Base-by-base conservation (phyloP, 2,888 invertebrate species). In the Meliscaeva auricollis region DNA sequence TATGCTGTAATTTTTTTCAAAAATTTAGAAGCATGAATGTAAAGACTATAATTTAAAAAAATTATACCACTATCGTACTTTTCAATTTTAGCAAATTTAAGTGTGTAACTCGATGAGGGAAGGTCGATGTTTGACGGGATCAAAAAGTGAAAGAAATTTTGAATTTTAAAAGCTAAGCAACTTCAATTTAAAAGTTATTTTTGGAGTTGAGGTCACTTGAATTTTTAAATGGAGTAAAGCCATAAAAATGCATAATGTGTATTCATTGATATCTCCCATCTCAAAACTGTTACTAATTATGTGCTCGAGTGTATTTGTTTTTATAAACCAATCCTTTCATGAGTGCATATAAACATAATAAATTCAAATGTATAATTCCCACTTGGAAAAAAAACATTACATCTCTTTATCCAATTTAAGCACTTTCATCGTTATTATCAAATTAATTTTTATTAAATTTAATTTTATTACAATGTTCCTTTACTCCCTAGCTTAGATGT, bases 401-500 rank as follows among this genome's bases (percentile, higher is more conserved):
- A 32, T 3, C 32, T 20, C 46, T 30, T 30, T 9, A 20, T 44
- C 41, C 22, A 41, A 22, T 15, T 22, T 22, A 26, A 62, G 26
- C 44, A 44, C 44, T 62, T 62, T 11, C n/a, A 30, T 44, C 44
- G 26, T 22, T 26, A 26, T 20, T 48, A 46, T 32, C 17, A 48
- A 48, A 20, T 50, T 66, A 66, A 0, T 8, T 32, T 13, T 20
- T 58, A 32, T n/a, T 20, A 48, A 17, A 17, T 64, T 52, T 66
- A 58, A 44, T 13, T n/a, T 73, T 62, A 30, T 50, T 9, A 58
- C 20, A 52, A 44, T 6, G 60, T 35, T 35, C 9, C 17, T 58
- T 69, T 83, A 44, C 50, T 62, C 26, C 44, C 56, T 83, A 83
- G 78, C 62, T 54, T 87, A 70, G 44, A 87, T 78, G 75, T 76